These are phyloP conservation scores for Acromyrmex heyeri DNA, from an alignment of 1,140 invertebrate genomes.

Conservation along the genomic window DNA sequence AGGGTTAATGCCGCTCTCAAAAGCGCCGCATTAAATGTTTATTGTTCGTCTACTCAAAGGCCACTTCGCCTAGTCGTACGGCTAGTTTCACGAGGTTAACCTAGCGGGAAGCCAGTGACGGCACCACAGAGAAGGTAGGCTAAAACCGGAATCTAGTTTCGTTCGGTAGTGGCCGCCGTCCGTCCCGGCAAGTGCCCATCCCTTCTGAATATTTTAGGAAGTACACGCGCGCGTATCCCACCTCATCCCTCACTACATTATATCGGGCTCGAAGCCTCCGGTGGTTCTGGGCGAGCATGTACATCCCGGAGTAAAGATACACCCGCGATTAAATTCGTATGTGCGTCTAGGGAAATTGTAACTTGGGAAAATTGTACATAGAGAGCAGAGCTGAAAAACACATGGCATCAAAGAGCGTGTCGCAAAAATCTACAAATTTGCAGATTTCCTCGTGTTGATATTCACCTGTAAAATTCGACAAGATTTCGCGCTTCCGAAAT, in stretches of 20 bases:
- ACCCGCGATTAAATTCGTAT: slow-evolving; percentile 34
- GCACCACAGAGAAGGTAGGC: slow-evolving; percentile 37
- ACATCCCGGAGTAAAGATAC: slow-evolving; percentile 1
- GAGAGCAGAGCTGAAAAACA: background rate
- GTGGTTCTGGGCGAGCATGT: background rate
- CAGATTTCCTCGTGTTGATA: background rate
- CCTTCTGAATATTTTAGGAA: slow-evolving; percentile 63
- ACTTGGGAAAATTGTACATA: slow-evolving; percentile 31
- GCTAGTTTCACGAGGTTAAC: slow-evolving; percentile 59
- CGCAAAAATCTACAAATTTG: background rate
- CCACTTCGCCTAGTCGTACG: slow-evolving; percentile 35
- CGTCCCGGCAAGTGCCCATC: slow-evolving; percentile 46
- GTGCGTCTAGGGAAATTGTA: background rate
- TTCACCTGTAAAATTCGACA: background rate
- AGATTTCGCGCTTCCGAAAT: background rate
- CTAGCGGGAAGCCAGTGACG: slow-evolving; percentile 22
- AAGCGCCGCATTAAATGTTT: slow-evolving; percentile 57
- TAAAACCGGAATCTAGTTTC: slow-evolving; percentile 60
- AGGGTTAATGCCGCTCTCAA: slow-evolving; percentile 17
- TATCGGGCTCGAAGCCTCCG: slow-evolving; percentile 35
- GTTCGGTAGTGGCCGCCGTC: slow-evolving; percentile 18
- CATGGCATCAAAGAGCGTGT: slow-evolving; percentile 6
- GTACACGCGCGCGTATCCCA: slow-evolving; percentile 35
- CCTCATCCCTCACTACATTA: slow-evolving; percentile 20
- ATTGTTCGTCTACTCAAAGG: slow-evolving; percentile 57